Evolutionary conservation across 2,888 invertebrate genomes (phyloP).

Genomic region (Helleia helle): DNA sequence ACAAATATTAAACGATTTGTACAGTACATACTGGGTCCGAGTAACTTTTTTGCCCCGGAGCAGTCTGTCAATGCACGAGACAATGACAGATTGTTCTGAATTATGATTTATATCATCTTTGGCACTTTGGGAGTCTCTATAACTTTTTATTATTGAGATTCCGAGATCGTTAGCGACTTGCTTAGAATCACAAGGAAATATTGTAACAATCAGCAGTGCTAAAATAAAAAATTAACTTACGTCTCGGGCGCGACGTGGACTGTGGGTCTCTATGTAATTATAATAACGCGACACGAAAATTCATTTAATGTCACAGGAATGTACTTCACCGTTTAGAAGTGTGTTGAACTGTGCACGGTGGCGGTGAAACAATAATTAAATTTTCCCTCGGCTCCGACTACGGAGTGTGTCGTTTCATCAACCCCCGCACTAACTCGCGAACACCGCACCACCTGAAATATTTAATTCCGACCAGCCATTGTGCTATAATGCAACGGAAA

Average conservation of each 20-base stretch:
- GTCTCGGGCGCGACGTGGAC: slow-evolving; percentile 3
- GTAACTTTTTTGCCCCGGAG: too few species aligned
- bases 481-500: slow-evolving; percentile 52
- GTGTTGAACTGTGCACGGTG: slow-evolving; percentile 52
- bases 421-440: slow-evolving; percentile 52
- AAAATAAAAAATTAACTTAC: not conserved
- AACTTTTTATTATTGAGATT: too few species aligned
- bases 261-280: slow-evolving; percentile 34
- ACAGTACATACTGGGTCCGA: too few species aligned
- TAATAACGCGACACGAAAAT: slow-evolving; percentile 51
- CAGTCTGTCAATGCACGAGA: too few species aligned
- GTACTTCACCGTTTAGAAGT: slow-evolving; percentile 56
- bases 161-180: too few species aligned
- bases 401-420: slow-evolving; percentile 60
- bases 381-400: slow-evolving; percentile 52
- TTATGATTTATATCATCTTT: too few species aligned
- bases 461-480: slow-evolving; percentile 53
- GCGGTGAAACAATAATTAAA: slow-evolving; percentile 65
- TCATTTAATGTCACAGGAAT: slow-evolving; percentile 56
- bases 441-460: slow-evolving; percentile 59
- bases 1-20: too few species aligned
- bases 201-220: too few species aligned
- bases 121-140: too few species aligned
- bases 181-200: too few species aligned
- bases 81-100: too few species aligned